A percentile compares a stretch with the other conserved stretches of the same genome.
phyloP scores from a whole-genome alignment of 2,113 vertebrate genomes.

The Sapayoa aenigma region DNA sequence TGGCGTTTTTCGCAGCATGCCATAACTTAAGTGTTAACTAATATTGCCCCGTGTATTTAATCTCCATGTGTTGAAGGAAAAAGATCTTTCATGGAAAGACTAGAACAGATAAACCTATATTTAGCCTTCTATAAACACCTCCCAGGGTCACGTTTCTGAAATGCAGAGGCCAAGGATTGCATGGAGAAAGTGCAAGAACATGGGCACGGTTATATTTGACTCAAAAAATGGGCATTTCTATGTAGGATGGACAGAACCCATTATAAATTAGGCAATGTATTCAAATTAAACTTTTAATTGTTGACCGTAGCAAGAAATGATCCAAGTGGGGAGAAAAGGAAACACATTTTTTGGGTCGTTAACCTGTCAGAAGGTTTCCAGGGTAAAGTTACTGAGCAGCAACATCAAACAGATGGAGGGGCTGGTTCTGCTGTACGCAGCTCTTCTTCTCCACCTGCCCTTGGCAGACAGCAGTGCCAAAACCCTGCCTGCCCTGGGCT shows the following conservation, averaged over 20 bases:
- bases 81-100: constrained; percentile 64
- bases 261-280: background rate
- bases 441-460: constrained; percentile 23
- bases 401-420: background rate
- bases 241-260: background rate
- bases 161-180: background rate
- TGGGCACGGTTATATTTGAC: background rate
- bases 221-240: background rate
- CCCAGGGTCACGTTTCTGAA: constrained; percentile 37
- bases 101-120: constrained; percentile 62
- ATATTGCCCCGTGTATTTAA: constrained; percentile 28
- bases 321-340: background rate
- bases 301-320: background rate
- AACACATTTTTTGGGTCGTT: background rate
- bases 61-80: constrained; percentile 53
- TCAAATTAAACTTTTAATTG: background rate
- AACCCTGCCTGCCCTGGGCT: background rate
- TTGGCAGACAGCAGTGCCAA: background rate
- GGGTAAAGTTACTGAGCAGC: background rate
- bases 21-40: constrained; percentile 47
- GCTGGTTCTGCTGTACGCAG: background rate
- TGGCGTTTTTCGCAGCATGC: background rate
- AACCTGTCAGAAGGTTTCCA: constrained; percentile 1
- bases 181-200: background rate
- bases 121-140: constrained; percentile 62